Percentiles rank a stretch among this genome's conserved stretches.
Evolutionary conservation across 2,797 vertebrate genomes (phyloP).

Genomic region (Luscinia luscinia): DNA sequence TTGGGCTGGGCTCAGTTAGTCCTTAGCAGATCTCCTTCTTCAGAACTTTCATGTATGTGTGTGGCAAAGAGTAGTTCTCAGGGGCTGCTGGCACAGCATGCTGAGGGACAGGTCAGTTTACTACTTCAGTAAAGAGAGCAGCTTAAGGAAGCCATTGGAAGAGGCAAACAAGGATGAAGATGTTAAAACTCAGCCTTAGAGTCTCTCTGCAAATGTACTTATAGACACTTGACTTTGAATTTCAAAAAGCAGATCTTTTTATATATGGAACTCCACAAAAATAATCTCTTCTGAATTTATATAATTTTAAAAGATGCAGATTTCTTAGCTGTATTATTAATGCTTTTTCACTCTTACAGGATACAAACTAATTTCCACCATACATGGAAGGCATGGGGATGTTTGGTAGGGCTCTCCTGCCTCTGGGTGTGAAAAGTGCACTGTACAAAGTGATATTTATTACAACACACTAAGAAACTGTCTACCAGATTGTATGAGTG

Average conservation of each 20-base stretch:
- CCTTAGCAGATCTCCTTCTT: neutral
- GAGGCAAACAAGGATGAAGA: neutral
- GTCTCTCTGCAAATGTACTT: neutral
- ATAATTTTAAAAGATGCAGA: neutral
- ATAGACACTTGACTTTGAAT: neutral
- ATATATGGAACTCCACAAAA: neutral
- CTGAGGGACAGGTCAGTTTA: neutral
- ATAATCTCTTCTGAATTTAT: neutral
- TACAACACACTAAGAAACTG: neutral
- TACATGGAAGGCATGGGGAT: neutral
- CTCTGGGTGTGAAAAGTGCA: neutral
- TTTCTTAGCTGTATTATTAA: neutral
- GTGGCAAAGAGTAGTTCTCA: neutral
- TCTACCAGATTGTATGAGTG: neutral
- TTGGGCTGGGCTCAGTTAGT: neutral
- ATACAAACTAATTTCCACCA: neutral
- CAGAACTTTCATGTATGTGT: rapidly evolving
- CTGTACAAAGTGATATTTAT: neutral
- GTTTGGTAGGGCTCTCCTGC: neutral
- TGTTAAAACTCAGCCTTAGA: neutral
- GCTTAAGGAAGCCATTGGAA: neutral
- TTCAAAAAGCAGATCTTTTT: neutral
- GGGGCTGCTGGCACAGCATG: neutral
- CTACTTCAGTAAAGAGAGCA: neutral
- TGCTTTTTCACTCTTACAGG: neutral